phyloP scores from a whole-genome alignment of 2,797 vertebrate genomes.

The Pseudotriccus pelzelni region DNA sequence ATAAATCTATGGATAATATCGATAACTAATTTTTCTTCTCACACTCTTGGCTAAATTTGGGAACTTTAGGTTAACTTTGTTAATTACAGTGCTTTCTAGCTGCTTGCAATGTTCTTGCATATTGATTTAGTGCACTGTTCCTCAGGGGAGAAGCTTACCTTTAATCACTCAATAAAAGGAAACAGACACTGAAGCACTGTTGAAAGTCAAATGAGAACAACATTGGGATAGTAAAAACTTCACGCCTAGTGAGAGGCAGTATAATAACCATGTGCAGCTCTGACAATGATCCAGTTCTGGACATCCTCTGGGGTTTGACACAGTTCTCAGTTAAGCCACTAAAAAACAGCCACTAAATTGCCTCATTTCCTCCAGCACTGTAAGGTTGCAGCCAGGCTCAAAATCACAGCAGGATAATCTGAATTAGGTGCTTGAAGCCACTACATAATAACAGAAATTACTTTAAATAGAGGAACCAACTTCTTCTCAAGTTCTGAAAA shows the following conservation, averaged over 20 bases:
- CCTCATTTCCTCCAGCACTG: background rate
- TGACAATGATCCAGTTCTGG: background rate
- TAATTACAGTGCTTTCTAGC: conserved; percentile 12
- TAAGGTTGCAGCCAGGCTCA: background rate
- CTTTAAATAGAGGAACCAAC: background rate
- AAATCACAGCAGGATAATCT: background rate
- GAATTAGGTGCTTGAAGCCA: background rate
- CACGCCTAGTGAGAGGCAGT: background rate
- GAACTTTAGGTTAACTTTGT: background rate
- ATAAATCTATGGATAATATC: background rate
- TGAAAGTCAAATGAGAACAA: conserved; percentile 25
- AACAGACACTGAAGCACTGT: background rate
- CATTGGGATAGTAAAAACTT: background rate
- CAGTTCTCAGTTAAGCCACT: background rate
- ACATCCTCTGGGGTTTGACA: background rate
- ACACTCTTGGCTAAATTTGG: background rate
- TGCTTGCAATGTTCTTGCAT: background rate
- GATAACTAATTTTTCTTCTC: conserved; percentile 1
- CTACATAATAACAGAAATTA: background rate
- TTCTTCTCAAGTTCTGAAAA: background rate
- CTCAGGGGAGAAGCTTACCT: background rate
- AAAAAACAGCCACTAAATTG: background rate
- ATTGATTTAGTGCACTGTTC: background rate
- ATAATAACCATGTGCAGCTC: background rate
- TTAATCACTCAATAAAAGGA: conserved; percentile 14